A percentile compares a stretch with the other conserved stretches of the same genome.
These are phyloP conservation scores for Bathybates hornii DNA, from an alignment of 2,113 vertebrate genomes.

Conservation along the genomic window DNA sequence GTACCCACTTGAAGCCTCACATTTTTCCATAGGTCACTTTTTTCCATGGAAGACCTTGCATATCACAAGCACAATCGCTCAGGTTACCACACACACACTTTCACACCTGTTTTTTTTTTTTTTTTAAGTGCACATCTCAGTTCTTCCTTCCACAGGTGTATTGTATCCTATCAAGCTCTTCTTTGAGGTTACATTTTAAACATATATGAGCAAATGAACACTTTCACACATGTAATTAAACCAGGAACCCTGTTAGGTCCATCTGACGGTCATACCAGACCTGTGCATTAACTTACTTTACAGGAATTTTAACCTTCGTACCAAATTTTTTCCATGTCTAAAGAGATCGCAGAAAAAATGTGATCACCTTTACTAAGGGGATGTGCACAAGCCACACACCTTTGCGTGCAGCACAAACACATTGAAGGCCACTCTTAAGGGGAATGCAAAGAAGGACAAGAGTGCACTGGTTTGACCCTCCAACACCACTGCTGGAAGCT, in stretches of 20 bases:
- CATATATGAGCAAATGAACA: background rate
- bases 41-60: constrained; percentile 30
- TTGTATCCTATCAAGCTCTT: background rate
- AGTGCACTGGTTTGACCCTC: background rate
- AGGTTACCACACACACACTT: background rate
- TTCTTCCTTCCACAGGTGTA: background rate
- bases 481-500: background rate
- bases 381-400: background rate
- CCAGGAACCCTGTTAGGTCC: background rate
- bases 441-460: background rate
- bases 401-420: background rate
- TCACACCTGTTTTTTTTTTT: background rate
- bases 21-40: background rate
- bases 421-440: constrained; percentile 42
- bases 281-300: background rate
- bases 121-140: background rate
- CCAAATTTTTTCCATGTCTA: background rate
- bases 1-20: background rate
- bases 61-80: background rate
- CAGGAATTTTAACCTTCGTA: background rate
- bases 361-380: background rate
- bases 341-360: background rate
- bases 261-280: background rate
- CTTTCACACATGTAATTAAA: background rate
- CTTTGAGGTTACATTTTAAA: background rate